Conservation (phyloP, 2,113 vertebrate genomes). For the Elgaria multicarinata region DNA sequence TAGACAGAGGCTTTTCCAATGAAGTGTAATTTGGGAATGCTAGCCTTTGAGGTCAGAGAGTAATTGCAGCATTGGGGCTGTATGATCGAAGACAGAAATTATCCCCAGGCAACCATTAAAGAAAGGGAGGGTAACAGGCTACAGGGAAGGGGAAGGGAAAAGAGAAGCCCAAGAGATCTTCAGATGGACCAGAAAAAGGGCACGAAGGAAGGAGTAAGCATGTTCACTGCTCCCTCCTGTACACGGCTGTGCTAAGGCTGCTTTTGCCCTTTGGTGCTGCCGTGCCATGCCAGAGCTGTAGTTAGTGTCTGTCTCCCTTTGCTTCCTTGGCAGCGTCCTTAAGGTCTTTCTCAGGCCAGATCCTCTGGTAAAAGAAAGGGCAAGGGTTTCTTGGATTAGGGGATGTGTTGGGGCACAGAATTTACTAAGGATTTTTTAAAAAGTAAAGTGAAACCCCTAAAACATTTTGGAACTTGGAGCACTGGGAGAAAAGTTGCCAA, state of each 20-base stretch:
- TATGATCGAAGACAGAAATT: constrained; percentile 82
- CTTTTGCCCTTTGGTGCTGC: neutral
- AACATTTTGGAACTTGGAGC: neutral
- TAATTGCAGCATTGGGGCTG: constrained; percentile 80
- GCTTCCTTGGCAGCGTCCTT: neutral
- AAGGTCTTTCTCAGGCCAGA: neutral
- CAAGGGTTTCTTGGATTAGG: too few relatives aligned
- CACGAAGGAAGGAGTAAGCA: neutral
- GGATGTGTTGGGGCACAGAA: too few relatives aligned
- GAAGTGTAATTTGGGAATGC: constrained; percentile 82
- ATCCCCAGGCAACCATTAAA: constrained; percentile 74
- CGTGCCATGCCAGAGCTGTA: neutral
- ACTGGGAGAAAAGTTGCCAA: neutral
- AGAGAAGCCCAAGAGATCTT: constrained; percentile 48
- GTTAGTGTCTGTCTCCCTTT: neutral
- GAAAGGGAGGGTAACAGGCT: constrained; percentile 64
- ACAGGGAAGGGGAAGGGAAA: constrained; percentile 50
- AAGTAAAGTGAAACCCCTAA: neutral
- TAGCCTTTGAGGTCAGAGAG: constrained; percentile 80
- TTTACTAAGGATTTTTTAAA: too few relatives aligned
- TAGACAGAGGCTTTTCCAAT: constrained; percentile 83
- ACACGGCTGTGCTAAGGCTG: neutral
- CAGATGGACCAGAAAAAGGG: constrained; percentile 29
- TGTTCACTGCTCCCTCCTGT: neutral
- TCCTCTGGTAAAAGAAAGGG: too few relatives aligned